Evolutionary conservation across 2,797 vertebrate species (phyloP).

Genomic region (Sebastes glaucus): DNA sequence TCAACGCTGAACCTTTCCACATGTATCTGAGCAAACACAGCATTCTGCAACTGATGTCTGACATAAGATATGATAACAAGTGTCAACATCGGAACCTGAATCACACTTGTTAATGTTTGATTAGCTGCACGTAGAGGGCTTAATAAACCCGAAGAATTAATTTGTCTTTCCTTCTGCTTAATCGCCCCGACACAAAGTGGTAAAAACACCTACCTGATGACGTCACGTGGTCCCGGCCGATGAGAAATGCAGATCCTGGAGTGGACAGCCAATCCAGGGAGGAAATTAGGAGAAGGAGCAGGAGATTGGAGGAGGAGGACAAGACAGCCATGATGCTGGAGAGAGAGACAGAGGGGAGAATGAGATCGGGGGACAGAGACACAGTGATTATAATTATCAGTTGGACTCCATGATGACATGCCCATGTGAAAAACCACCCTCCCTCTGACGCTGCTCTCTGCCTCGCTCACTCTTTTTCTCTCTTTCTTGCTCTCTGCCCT

Average conservation of each 20-base stretch:
- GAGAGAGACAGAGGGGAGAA: constrained; percentile 35
- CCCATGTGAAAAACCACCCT: constrained; percentile 37
- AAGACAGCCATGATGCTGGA: constrained; percentile 66
- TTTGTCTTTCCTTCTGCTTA: background rate
- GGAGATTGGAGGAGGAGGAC: constrained; percentile 33
- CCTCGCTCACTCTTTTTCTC: background rate
- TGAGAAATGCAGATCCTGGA: constrained; percentile 57
- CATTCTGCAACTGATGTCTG: constrained; percentile 75
- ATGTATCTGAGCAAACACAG: constrained; percentile 68
- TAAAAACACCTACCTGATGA: constrained; percentile 63
- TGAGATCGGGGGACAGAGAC: constrained; percentile 27
- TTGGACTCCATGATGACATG: constrained; percentile 51
- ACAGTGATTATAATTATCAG: constrained; percentile 58
- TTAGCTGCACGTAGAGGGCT: constrained; percentile 16
- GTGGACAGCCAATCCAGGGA: constrained; percentile 59
- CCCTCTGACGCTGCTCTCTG: background rate
- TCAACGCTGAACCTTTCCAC: constrained; percentile 75
- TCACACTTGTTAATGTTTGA: constrained; percentile 70
- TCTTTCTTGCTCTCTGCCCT: constrained; percentile 20
- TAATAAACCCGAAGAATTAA: background rate
- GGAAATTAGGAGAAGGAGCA: constrained; percentile 64
- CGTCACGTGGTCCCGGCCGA: constrained; percentile 33
- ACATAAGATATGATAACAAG: constrained; percentile 70
- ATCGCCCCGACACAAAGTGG: background rate
- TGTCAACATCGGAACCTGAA: constrained; percentile 67